phyloP scores from a whole-genome alignment of 2,113 vertebrate genomes.

The Vidua macroura region DNA sequence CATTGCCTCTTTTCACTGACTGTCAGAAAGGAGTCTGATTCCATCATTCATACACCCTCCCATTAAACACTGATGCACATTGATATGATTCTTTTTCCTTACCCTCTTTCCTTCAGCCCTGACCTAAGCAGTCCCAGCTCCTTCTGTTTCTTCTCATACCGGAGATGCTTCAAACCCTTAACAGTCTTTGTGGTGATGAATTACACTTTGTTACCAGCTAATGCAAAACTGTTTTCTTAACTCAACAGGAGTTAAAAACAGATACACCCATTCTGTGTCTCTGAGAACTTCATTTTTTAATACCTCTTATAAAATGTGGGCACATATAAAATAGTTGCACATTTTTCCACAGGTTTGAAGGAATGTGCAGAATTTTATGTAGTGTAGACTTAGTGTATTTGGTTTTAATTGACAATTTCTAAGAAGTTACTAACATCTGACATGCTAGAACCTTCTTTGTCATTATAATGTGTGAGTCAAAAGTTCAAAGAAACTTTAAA shows the following conservation, averaged over 20 bases:
- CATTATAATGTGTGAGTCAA: background rate
- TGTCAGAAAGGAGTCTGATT: background rate
- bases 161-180: background rate
- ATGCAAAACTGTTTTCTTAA: background rate
- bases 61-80: background rate
- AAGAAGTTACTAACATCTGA: background rate
- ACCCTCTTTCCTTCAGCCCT: background rate
- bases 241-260: background rate
- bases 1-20: background rate
- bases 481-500: background rate
- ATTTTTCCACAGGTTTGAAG: background rate
- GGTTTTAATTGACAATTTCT: background rate
- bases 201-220: background rate
- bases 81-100: background rate
- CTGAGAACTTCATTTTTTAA: background rate
- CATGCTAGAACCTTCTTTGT: background rate
- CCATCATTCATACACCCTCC: background rate
- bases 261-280: background rate
- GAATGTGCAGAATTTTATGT: background rate
- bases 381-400: background rate
- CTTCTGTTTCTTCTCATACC: background rate
- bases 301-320: background rate
- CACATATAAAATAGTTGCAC: background rate
- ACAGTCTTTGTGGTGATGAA: background rate
- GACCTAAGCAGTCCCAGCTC: background rate